These are phyloP conservation scores for Acanthosepion pharaonis DNA, from an alignment of 2,888 invertebrate species.

Conservation along the genomic window DNA sequence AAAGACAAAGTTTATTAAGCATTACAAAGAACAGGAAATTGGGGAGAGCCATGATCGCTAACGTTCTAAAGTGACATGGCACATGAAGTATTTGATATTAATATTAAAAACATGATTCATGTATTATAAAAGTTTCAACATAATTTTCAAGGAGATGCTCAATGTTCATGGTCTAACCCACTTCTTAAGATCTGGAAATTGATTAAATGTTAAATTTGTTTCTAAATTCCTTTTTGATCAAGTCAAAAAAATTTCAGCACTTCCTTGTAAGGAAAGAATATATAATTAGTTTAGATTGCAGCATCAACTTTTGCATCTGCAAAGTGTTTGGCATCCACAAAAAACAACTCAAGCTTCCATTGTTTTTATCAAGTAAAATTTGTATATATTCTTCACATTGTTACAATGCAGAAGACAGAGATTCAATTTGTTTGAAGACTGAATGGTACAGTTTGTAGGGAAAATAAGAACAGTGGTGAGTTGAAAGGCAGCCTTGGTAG, in stretches of 20 bases:
- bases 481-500: not conserved
- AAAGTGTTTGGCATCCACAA: not conserved
- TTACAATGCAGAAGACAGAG: not conserved
- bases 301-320: not conserved
- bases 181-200: too few species aligned
- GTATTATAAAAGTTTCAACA: too few species aligned
- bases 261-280: not conserved
- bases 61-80: too few species aligned
- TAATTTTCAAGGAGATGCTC: too few species aligned
- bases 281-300: not conserved
- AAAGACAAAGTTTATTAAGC: too few species aligned
- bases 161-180: too few species aligned
- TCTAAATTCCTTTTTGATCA: too few species aligned
- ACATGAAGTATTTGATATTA: too few species aligned
- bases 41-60: too few species aligned
- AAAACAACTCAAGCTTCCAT: not conserved
- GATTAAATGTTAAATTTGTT: too few species aligned
- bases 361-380: not conserved
- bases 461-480: not conserved
- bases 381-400: not conserved
- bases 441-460: not conserved
- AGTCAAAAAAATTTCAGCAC: not conserved
- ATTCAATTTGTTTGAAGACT: not conserved
- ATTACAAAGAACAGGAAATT: too few species aligned
- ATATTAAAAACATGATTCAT: too few species aligned